Evolutionary conservation across 2,888 invertebrate species (phyloP).

Genomic region (Alloscopus bannaensis): DNA sequence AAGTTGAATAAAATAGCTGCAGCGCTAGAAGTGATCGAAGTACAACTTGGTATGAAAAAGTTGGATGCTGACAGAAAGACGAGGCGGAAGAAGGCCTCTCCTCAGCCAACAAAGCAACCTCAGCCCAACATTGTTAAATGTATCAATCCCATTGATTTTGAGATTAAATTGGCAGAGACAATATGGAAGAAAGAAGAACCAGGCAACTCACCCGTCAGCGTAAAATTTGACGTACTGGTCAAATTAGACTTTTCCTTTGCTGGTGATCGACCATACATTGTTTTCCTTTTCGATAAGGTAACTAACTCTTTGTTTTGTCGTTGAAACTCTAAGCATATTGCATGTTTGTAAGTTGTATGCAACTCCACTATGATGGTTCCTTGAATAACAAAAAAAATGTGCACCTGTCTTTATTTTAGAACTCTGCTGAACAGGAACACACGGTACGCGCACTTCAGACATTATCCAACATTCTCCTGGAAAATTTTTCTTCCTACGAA

Average conservation of each 20-base stretch:
- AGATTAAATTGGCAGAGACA: conserved; percentile 28
- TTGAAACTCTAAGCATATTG: background rate
- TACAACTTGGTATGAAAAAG: background rate
- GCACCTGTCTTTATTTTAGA: background rate
- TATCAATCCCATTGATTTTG: conserved; percentile 49
- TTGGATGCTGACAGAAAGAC: no score
- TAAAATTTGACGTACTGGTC: conserved; percentile 22
- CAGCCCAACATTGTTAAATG: background rate
- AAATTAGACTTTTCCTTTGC: conserved; percentile 49
- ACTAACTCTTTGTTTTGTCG: background rate
- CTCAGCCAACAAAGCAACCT: background rate
- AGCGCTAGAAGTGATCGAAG: background rate
- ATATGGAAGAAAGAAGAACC: background rate
- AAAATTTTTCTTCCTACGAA: conserved; percentile 38
- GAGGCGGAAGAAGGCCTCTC: conserved; percentile 19
- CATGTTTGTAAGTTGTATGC: background rate
- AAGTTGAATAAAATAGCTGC: background rate
- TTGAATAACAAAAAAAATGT: background rate
- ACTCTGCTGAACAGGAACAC: background rate
- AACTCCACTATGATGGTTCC: background rate
- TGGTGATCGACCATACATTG: conserved; percentile 40
- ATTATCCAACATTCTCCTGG: conserved; percentile 14
- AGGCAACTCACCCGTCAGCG: background rate
- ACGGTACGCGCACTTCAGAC: conserved; percentile 18
- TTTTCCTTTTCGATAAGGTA: conserved; percentile 63